These are phyloP conservation scores for Drosophila anomelani DNA, from an alignment of 2,888 invertebrate genomes.

Conservation along the genomic window DNA sequence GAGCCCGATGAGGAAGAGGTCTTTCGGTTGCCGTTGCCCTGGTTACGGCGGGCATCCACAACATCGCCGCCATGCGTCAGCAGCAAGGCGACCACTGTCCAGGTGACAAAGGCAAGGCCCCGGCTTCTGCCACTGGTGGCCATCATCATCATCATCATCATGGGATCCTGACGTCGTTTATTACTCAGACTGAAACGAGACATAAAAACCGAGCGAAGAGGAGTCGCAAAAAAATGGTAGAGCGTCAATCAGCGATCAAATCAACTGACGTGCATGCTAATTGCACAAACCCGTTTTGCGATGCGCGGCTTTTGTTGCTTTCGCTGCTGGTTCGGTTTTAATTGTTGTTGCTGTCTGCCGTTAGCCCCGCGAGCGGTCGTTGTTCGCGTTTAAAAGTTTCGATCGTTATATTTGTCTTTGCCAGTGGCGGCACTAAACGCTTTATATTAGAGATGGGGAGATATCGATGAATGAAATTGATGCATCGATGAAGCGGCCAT, in stretches of 20 bases:
- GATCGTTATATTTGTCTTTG: slow-evolving; percentile 7
- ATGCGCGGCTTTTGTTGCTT: slow-evolving; percentile 8
- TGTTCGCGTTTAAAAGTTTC: slow-evolving; percentile 8
- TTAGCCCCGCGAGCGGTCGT: slow-evolving; percentile 9
- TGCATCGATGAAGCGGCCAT: not conserved
- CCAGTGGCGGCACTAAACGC: not conserved
- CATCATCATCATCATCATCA: slow-evolving; percentile 41
- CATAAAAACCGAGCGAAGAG: slow-evolving; percentile 14
- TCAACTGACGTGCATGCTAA: slow-evolving; percentile 68
- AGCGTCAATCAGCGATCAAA: slow-evolving; percentile 49
- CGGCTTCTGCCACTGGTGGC: slow-evolving; percentile 40
- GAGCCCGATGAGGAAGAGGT: slow-evolving; percentile 64
- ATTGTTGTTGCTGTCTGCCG: slow-evolving; percentile 8
- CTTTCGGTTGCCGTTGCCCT: slow-evolving; percentile 75
- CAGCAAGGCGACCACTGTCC: slow-evolving; percentile 57
- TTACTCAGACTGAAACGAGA: slow-evolving; percentile 7
- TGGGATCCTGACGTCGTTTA: not conserved
- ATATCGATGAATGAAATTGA: too few species aligned
- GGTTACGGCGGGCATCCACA: slow-evolving; percentile 78
- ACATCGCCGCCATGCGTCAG: slow-evolving; percentile 56
- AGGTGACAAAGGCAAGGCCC: slow-evolving; percentile 57
- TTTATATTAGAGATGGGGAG: not conserved
- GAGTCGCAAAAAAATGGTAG: slow-evolving; percentile 8
- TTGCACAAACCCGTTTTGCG: slow-evolving; percentile 70
- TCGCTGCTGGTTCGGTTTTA: slow-evolving; percentile 3